These are phyloP conservation scores for Atrina japonica DNA, from an alignment of 2,888 invertebrate genomes.

Conservation along the genomic window DNA sequence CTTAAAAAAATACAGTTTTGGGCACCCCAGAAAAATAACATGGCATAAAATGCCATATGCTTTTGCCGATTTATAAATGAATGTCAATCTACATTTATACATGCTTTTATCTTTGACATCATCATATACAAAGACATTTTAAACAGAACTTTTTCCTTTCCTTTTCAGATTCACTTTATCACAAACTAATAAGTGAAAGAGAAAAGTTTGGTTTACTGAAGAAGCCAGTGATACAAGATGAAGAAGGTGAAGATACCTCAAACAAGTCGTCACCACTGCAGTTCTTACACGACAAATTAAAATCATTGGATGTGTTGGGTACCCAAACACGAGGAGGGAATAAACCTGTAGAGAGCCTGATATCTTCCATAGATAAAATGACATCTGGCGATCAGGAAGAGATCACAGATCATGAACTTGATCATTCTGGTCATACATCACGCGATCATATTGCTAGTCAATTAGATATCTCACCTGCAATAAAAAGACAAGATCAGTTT, in stretches of 20 bases:
- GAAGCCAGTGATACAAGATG: constrained; percentile 6
- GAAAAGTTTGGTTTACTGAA: constrained; percentile 16
- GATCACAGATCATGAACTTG: constrained; percentile 23
- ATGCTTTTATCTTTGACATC: no score
- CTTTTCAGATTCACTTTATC: constrained; percentile 28
- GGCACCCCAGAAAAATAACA: no score
- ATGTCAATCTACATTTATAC: no score
- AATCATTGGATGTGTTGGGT: constrained; percentile 1
- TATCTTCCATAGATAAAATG: constrained; percentile 43
- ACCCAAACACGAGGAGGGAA: not conserved
- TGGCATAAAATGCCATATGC: no score
- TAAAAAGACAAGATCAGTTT: constrained; percentile 31
- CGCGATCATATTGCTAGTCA: not conserved
- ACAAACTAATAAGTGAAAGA: constrained; percentile 17
- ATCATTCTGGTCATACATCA: constrained; percentile 18
- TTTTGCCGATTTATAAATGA: no score
- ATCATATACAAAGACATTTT: no score
- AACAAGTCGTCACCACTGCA: constrained; percentile 14
- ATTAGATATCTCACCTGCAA: constrained; percentile 6
- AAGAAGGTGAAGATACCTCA: not conserved
- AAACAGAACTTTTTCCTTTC: no score
- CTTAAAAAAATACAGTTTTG: no score
- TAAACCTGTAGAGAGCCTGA: constrained; percentile 35
- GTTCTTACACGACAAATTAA: constrained; percentile 18
- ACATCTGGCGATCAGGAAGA: constrained; percentile 33